A percentile compares a stretch with the other conserved stretches of the same genome.
These are phyloP conservation scores for Aricia agestis DNA, from an alignment of 1,140 invertebrate genomes.

Conservation along the genomic window DNA sequence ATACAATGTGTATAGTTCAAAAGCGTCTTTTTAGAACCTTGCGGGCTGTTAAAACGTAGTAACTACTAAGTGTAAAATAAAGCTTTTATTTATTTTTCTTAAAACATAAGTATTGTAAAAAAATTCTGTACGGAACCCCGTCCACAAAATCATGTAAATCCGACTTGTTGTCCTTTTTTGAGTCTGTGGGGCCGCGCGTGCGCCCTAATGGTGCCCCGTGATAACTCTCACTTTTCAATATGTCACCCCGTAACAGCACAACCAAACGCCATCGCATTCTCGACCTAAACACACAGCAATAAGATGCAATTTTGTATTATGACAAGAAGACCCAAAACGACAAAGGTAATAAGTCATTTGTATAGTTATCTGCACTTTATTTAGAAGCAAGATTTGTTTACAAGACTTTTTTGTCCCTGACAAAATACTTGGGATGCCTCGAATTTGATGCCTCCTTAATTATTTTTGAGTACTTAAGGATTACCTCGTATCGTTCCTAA, in stretches of 20 bases:
- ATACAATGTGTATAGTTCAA: no score
- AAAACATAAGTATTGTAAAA: no score
- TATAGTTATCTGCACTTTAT: slow-evolving; percentile 74
- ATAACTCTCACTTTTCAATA: slow-evolving; percentile 73
- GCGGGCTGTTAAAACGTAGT: no score
- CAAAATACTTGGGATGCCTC: slow-evolving; percentile 48
- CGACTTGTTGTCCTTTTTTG: slow-evolving; percentile 46
- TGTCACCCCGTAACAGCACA: slow-evolving; percentile 50
- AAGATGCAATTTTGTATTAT: not conserved
- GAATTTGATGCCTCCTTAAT: slow-evolving; percentile 24
- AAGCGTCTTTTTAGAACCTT: no score
- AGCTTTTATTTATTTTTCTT: no score
- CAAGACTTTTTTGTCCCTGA: slow-evolving; percentile 43
- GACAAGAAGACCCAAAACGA: not conserved
- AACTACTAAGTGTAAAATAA: no score
- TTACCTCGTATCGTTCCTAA: not conserved
- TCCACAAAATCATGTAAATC: slow-evolving; percentile 24
- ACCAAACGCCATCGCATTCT: slow-evolving; percentile 22
- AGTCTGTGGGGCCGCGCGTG: slow-evolving; percentile 65
- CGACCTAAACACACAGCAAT: slow-evolving; percentile 25
- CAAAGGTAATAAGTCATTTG: slow-evolving; percentile 68
- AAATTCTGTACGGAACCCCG: slow-evolving; percentile 41
- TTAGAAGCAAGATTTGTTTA: slow-evolving; percentile 62
- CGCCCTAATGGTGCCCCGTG: slow-evolving; percentile 67
- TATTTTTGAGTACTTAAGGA: slow-evolving; percentile 9